Evolutionary conservation across 2,888 invertebrate genomes (phyloP).

Genomic region (Scotopteryx bipunctaria): DNA sequence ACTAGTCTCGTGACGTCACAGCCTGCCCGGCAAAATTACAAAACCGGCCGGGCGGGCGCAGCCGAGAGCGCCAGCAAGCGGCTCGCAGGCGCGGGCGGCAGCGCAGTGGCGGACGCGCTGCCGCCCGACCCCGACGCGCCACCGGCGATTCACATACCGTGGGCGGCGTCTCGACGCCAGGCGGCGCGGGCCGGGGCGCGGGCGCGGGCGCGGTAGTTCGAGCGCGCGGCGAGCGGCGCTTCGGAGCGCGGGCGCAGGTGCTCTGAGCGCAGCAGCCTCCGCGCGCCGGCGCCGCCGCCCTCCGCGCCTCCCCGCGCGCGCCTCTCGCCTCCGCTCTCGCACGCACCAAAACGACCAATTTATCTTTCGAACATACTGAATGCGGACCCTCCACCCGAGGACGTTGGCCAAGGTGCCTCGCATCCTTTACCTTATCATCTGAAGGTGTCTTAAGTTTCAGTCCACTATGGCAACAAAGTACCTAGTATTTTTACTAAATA

Average conservation of each 20-base stretch:
- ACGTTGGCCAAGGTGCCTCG: constrained; percentile 63
- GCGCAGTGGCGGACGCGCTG: constrained; percentile 80
- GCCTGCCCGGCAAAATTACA: constrained; percentile 78
- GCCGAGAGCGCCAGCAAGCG: constrained; percentile 63
- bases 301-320: constrained; percentile 75
- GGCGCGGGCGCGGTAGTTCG: constrained; percentile 71
- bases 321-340: constrained; percentile 66
- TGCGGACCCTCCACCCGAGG: constrained; percentile 72
- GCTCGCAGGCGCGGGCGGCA: constrained; percentile 53
- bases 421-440: constrained; percentile 23
- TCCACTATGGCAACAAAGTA: too few relatives aligned
- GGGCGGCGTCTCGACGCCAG: constrained; percentile 78
- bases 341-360: constrained; percentile 82
- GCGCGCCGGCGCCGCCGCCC: constrained; percentile 84
- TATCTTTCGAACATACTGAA: constrained; percentile 78
- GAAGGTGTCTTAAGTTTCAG: too few relatives aligned
- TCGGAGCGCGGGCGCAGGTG: constrained; percentile 87
- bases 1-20: constrained; percentile 82
- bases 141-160: constrained; percentile 73
- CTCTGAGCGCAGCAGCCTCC: constrained; percentile 87
- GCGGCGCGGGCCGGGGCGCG: constrained; percentile 58
- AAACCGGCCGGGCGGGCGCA: constrained; percentile 76
- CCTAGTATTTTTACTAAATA: too few relatives aligned
- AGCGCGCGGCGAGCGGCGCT: constrained; percentile 82
- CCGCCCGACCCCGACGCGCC: constrained; percentile 81